Base-by-base conservation (phyloP, 2,797 vertebrate species). In the Pantherophis alleghaniensis region DNA sequence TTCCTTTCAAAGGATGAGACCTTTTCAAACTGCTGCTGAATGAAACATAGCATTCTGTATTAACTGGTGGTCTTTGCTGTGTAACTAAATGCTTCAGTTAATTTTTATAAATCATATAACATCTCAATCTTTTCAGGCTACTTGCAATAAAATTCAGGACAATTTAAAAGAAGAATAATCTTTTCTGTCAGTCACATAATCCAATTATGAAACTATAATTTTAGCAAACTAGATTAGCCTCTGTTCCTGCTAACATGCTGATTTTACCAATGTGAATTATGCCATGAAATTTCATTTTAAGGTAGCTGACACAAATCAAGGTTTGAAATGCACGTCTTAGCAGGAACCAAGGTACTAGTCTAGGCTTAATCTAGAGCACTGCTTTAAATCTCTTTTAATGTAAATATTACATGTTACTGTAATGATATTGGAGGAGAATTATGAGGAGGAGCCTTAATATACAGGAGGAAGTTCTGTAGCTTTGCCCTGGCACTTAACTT, bases 1-100 rank as follows among this genome's bases (percentile, higher is more conserved):
- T 98, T 98, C 97, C 97, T 98, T 97, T 96, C 95, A 97, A 96
- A 97, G 95, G 95, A 95, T 97, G 94, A 94, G 93, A 93, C 22
- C 95, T 95, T 97, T 94, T 92, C 96, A 97, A 93, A 97, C 96
- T 97, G 96, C 96, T 97, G 95, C 94, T 24, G 28, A 97, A 97
- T 90, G 93, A 96, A 97, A 96, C 96, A 91, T 92, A 87, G 90
- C 92, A 89, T 91, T 91, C 74, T 96, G 94, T 96, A 94, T 96
- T 96, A 96, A 96, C 93, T 89, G 90, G 93, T 97, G 96, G 97
- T 97, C 96, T 97, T 97, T 97, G 93, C 90, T 91, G 94, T 96
- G 95, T 95, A 96, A 97, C 97, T 96, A 96, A 97, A 95, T 63
- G n/a, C 94, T 97, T 97, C 96, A 93, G 95, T 97, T 97, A 95